These are phyloP conservation scores for Dinomys branickii DNA, from an alignment of 2,113 vertebrate genomes.

Conservation along the genomic window DNA sequence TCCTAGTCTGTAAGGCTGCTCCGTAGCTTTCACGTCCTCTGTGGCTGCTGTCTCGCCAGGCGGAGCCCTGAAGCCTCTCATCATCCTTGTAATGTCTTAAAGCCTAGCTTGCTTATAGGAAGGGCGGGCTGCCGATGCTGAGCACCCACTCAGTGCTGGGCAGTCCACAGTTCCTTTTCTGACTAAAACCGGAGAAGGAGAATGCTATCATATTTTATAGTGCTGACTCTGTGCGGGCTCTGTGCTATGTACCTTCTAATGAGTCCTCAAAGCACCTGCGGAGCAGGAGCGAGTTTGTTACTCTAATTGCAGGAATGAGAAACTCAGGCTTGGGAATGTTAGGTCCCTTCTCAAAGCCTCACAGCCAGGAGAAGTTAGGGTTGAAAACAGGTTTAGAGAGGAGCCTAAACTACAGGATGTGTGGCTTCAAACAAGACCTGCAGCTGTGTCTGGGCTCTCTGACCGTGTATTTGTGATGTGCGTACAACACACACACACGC, in stretches of 20 bases:
- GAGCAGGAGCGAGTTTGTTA: not conserved
- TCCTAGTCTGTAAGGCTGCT: not conserved
- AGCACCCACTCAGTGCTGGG: not conserved
- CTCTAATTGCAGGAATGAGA: not conserved
- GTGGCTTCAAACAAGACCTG: not conserved
- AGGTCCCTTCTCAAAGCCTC: not conserved
- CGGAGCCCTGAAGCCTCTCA: not conserved
- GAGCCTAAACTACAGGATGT: fast-evolving
- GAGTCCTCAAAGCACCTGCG: not conserved
- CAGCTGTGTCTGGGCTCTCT: fast-evolving
- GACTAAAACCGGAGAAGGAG: not conserved
- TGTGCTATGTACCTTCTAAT: not conserved
- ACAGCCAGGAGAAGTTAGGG: not conserved
- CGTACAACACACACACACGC: fast-evolving
- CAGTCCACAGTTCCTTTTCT: not conserved
- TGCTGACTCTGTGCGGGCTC: not conserved
- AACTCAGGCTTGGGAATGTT: not conserved
- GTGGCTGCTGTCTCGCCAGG: not conserved
- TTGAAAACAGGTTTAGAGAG: not conserved
- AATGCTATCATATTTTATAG: not conserved
- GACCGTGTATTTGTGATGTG: not conserved
- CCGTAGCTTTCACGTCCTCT: not conserved
- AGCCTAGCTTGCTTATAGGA: not conserved
- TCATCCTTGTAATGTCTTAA: fast-evolving
- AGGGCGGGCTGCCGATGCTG: not conserved